Evolutionary conservation across 2,888 invertebrate species (phyloP).

Genomic region (Cephonodes hylas): DNA sequence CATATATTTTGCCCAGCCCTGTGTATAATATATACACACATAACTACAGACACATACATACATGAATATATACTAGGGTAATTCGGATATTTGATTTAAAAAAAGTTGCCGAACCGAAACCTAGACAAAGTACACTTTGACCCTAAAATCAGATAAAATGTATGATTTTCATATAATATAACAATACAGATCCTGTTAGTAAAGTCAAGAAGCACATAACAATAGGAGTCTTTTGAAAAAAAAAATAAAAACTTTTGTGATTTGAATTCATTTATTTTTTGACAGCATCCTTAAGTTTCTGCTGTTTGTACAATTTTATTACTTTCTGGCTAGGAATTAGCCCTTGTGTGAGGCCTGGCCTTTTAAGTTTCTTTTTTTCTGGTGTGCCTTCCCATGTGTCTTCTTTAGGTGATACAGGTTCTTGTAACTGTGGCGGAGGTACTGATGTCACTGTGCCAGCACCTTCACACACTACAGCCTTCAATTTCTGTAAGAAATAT

Average conservation of each 20-base stretch:
- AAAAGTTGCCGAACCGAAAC: too few relatives aligned
- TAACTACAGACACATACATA: too few relatives aligned
- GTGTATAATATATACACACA: too few relatives aligned
- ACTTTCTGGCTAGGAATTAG: conserved; percentile 92
- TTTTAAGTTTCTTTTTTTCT: conserved; percentile 83
- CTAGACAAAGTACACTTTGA: too few relatives aligned
- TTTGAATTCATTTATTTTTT: conserved; percentile 37
- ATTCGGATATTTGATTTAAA: too few relatives aligned
- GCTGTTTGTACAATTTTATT: conserved; percentile 87
- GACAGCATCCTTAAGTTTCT: conserved; percentile 74
- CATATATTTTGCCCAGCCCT: too few relatives aligned
- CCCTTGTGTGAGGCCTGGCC: conserved; percentile 89
- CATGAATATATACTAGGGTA: too few relatives aligned
- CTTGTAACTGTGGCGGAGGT: conserved; percentile 53
- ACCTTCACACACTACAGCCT: conserved; percentile 68
- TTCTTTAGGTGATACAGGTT: conserved; percentile 51
- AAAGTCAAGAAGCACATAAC: too few relatives aligned
- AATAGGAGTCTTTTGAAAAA: too few relatives aligned
- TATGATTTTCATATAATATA: too few relatives aligned
- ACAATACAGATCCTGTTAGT: too few relatives aligned
- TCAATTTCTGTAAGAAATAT: conserved; percentile 62
- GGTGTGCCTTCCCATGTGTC: conserved; percentile 77
- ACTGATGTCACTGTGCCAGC: conserved; percentile 61
- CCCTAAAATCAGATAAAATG: too few relatives aligned
- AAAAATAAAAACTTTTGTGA: not conserved